Evolutionary conservation across 2,888 invertebrate genomes (phyloP).

Genomic region (Pachymerium ferrugineum): DNA sequence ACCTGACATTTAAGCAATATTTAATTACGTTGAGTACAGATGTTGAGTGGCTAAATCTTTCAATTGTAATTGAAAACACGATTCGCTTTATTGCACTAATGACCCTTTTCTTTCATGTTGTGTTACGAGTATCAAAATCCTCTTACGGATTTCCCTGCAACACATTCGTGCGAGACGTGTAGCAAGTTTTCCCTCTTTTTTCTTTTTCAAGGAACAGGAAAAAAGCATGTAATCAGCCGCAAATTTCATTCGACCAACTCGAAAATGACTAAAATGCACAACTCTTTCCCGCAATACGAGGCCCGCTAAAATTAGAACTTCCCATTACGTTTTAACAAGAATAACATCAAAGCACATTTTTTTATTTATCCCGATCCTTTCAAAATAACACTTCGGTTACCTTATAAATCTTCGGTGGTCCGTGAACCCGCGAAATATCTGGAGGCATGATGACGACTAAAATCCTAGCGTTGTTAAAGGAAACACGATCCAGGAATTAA

Average conservation of each 20-base stretch:
- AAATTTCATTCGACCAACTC: background rate
- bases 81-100: too few species aligned
- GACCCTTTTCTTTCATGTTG: constrained; percentile 13
- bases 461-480: too few species aligned
- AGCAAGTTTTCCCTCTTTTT: background rate
- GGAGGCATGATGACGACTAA: constrained; percentile 6
- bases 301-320: too few species aligned
- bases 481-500: background rate
- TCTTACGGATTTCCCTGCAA: background rate
- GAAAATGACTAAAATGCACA: too few species aligned
- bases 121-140: background rate
- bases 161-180: background rate
- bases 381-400: background rate
- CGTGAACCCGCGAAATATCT: background rate
- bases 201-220: background rate
- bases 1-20: too few species aligned
- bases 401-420: constrained; percentile 12
- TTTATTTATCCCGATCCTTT: too few species aligned
- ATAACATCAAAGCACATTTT: too few species aligned
- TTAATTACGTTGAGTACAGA: too few species aligned
- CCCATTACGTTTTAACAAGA: too few species aligned
- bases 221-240: background rate
- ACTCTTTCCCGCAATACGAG: too few species aligned
- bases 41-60: too few species aligned
- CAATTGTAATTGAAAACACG: too few species aligned